These are phyloP conservation scores for Allophyes oxyacanthae DNA, from an alignment of 2,888 invertebrate species.

Conservation along the genomic window DNA sequence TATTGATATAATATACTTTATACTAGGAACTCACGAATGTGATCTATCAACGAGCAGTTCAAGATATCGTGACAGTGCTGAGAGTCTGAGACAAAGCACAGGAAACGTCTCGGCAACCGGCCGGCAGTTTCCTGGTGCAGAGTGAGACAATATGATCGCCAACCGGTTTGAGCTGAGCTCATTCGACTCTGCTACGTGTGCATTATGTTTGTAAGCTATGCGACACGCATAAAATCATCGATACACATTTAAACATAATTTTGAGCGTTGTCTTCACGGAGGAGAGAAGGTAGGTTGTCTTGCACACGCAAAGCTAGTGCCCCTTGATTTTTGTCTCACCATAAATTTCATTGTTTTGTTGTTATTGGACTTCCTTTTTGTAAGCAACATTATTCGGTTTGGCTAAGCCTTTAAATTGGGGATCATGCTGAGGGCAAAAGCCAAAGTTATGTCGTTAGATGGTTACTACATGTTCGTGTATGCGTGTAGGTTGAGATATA, in stretches of 20 bases:
- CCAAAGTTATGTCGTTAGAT: slow-evolving; percentile 39
- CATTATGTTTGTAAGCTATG: slow-evolving; percentile 65
- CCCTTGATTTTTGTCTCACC: background rate
- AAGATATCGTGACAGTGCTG: slow-evolving; percentile 69
- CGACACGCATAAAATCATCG: slow-evolving; percentile 61
- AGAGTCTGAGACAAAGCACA: slow-evolving; percentile 83
- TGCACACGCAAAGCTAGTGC: slow-evolving; percentile 1
- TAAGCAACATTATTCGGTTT: slow-evolving; percentile 41
- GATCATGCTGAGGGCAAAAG: slow-evolving; percentile 18
- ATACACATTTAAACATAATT: slow-evolving; percentile 9
- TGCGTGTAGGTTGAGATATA: slow-evolving; percentile 70
- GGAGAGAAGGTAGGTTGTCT: slow-evolving; percentile 20
- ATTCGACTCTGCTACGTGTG: slow-evolving; percentile 71
- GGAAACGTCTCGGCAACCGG: slow-evolving; percentile 82
- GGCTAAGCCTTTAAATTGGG: slow-evolving; percentile 40
- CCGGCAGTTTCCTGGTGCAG: slow-evolving; percentile 85
- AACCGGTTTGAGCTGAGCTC: slow-evolving; percentile 84
- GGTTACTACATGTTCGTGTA: slow-evolving; percentile 52
- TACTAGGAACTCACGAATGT: slow-evolving; percentile 49
- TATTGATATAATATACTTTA: slow-evolving; percentile 14
- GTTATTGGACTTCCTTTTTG: background rate
- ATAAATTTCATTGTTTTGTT: background rate
- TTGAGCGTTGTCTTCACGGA: too few relatives aligned
- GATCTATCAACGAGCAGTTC: slow-evolving; percentile 55
- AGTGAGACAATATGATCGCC: slow-evolving; percentile 85